Evolutionary conservation across 2,888 invertebrate species (phyloP).

Genomic region (Caenorhabditis sp.): DNA sequence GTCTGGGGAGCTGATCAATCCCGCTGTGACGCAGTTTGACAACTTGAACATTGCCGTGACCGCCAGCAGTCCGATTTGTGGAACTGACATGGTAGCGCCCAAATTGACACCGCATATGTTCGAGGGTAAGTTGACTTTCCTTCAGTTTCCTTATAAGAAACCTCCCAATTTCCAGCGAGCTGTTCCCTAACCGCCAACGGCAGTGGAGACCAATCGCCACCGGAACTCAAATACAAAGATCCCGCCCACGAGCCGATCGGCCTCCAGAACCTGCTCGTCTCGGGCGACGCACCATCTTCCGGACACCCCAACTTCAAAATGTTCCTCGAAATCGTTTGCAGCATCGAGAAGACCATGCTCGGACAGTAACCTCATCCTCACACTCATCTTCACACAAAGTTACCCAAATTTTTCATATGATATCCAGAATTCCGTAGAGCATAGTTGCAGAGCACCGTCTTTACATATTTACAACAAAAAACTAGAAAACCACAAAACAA

Average conservation of each 20-base stretch:
- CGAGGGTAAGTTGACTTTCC: constrained; percentile 39
- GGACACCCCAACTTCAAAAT: constrained; percentile 48
- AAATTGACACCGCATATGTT: constrained; percentile 60
- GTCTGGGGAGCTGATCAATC: constrained; percentile 46
- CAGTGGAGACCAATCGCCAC: constrained; percentile 53
- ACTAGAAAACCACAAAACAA: no score
- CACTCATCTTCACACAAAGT: no score
- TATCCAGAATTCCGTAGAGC: constrained; percentile 40
- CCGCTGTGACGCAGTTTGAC: constrained; percentile 62
- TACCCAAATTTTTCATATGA: constrained; percentile 55
- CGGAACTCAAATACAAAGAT: constrained; percentile 34
- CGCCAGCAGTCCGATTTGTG: constrained; percentile 38
- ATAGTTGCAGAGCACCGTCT: constrained; percentile 33
- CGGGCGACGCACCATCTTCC: constrained; percentile 31
- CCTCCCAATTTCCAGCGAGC: constrained; percentile 6
- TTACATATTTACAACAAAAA: no score
- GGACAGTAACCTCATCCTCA: neutral
- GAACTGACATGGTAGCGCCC: constrained; percentile 30
- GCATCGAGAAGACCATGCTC: constrained; percentile 42
- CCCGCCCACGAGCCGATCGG: constrained; percentile 26
- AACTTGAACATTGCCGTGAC: constrained; percentile 66
- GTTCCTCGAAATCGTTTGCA: constrained; percentile 35
- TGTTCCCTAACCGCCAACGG: constrained; percentile 22
- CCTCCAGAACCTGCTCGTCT: constrained; percentile 28
- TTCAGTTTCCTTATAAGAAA: neutral